Conservation (phyloP, 2,113 vertebrate species). For the Triplophysa siluroides region DNA sequence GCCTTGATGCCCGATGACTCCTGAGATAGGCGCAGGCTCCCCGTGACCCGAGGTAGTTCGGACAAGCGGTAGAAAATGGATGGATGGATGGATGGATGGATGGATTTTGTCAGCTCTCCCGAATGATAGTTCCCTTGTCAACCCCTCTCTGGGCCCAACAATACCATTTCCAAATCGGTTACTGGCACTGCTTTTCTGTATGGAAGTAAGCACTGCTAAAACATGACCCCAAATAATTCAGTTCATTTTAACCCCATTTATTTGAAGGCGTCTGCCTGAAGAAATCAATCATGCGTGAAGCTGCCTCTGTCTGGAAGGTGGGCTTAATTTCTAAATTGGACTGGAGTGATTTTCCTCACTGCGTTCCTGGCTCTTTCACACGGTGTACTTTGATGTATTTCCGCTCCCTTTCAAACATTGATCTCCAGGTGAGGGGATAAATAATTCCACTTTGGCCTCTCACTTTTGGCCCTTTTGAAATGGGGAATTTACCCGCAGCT, state of each 20-base stretch:
- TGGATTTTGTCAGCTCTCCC: neutral
- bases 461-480: conserved; percentile 22
- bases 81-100: no score
- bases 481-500: neutral
- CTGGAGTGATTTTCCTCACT: conserved; percentile 59
- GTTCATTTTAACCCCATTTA: conserved; percentile 27
- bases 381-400: conserved; percentile 71
- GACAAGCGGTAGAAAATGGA: no score
- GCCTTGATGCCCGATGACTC: no score
- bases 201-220: conserved; percentile 14
- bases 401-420: conserved; percentile 64
- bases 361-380: conserved; percentile 59
- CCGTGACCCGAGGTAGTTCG: no score
- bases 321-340: conserved; percentile 66
- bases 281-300: conserved; percentile 28
- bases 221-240: neutral
- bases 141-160: neutral
- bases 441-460: conserved; percentile 50
- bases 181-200: conserved; percentile 2
- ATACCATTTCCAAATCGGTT: conserved; percentile 20
- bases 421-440: conserved; percentile 64
- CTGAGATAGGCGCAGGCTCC: no score
- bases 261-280: conserved; percentile 9
- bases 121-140: conserved; percentile 4
- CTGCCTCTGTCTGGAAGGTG: conserved; percentile 27